Percentiles rank a stretch among this genome's conserved stretches.
Conservation (phyloP, 2,888 invertebrate species). For the Heliothis peltigera region DNA sequence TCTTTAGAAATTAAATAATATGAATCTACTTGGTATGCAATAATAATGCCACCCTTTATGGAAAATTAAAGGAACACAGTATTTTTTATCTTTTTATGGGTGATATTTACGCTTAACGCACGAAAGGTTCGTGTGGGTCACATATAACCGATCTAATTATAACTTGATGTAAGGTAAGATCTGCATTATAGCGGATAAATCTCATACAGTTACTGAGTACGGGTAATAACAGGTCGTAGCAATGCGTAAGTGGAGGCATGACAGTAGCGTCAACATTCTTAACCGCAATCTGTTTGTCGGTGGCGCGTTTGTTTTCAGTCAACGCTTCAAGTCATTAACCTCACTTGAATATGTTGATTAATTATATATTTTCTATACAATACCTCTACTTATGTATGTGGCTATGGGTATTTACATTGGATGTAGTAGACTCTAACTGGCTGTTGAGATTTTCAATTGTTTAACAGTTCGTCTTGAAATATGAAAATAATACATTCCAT, state of each 20-base stretch:
- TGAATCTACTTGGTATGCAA: no score
- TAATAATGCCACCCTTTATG: neutral
- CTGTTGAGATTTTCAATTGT: no score
- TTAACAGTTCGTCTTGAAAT: no score
- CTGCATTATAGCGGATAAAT: constrained; percentile 1
- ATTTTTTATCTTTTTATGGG: constrained; percentile 19
- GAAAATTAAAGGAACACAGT: no score
- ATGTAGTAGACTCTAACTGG: no score
- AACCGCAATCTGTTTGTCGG: constrained; percentile 56
- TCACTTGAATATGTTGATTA: constrained; percentile 31
- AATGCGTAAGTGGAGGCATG: constrained; percentile 47
- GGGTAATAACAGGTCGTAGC: constrained; percentile 37
- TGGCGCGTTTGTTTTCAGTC: constrained; percentile 60
- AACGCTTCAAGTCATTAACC: constrained; percentile 44
- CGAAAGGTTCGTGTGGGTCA: constrained; percentile 35
- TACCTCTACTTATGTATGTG: neutral
- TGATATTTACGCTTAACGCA: constrained; percentile 40
- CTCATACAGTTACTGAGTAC: neutral
- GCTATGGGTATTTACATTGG: neutral
- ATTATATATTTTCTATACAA: constrained; percentile 26
- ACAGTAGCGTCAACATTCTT: constrained; percentile 48
- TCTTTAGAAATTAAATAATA: neutral
- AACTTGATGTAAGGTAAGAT: constrained; percentile 19
- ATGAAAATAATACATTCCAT: no score
- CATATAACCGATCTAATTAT: constrained; percentile 48